Conservation (phyloP, 2,113 vertebrate species). For the Neodon shergylaensis region DNA sequence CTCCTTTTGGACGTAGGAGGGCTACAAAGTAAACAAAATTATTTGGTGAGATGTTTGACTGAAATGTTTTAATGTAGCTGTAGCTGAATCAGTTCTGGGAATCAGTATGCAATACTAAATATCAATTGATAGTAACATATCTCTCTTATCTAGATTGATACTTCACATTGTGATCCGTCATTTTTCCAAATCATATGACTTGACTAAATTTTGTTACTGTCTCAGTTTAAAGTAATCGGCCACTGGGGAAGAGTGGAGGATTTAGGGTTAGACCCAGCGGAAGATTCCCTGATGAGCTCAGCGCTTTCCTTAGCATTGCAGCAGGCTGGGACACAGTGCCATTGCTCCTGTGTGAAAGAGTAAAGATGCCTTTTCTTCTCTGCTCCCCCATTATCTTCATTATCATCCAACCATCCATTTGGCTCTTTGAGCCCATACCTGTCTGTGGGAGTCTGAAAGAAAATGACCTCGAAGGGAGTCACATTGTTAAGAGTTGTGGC, state of each 20-base stretch:
- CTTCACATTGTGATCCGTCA: neutral
- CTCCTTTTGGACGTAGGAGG: neutral
- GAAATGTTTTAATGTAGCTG: neutral
- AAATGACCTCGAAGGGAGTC: neutral
- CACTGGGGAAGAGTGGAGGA: neutral
- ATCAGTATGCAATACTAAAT: neutral
- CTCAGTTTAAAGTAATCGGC: neutral
- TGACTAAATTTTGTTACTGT: neutral
- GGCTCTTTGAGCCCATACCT: neutral
- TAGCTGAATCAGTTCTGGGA: neutral
- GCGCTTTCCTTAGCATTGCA: neutral
- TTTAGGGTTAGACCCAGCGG: neutral
- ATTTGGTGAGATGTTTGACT: neutral
- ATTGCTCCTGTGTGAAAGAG: neutral
- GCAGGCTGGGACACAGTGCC: neutral
- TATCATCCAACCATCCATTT: neutral
- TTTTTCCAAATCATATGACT: neutral
- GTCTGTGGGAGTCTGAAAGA: neutral
- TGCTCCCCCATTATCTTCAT: neutral
- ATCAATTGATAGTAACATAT: neutral
- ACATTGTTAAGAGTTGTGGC: neutral
- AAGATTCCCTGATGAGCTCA: neutral
- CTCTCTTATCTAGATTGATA: neutral
- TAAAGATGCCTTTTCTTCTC: neutral
- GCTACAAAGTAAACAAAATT: neutral